A percentile compares a stretch with the other conserved stretches of the same genome.
These are phyloP conservation scores for Ia io DNA, from an alignment of 2,113 vertebrate genomes.

Conservation along the genomic window DNA sequence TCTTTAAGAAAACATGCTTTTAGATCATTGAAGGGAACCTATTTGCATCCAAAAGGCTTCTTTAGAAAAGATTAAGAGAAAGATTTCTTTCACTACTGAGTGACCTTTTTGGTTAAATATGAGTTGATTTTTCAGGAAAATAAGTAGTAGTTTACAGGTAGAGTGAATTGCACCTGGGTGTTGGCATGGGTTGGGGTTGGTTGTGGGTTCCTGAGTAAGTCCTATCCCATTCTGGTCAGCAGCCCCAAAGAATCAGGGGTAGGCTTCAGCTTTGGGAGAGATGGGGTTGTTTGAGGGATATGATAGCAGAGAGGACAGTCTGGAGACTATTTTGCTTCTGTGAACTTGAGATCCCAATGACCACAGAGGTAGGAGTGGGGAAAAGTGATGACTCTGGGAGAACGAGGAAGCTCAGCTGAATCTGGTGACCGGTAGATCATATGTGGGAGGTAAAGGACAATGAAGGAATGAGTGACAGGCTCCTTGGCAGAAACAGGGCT, in stretches of 20 bases:
- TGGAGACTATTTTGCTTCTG: not conserved
- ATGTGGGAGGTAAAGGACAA: not conserved
- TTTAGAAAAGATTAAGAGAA: not conserved
- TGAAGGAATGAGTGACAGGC: not conserved
- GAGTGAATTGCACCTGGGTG: not conserved
- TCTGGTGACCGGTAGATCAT: not conserved
- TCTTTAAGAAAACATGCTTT: not conserved
- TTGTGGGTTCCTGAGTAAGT: not conserved
- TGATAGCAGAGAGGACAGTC: not conserved
- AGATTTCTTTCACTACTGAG: not conserved
- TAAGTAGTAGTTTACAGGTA: not conserved
- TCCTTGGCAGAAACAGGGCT: not conserved
- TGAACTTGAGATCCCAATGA: not conserved
- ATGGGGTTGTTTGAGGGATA: not conserved
- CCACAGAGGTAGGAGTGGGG: not conserved
- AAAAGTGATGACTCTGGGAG: not conserved
- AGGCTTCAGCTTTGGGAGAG: not conserved
- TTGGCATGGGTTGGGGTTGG: not conserved
- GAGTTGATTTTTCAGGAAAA: not conserved
- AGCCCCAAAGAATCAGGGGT: not conserved
- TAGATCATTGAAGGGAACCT: not conserved
- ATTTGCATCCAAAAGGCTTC: not conserved
- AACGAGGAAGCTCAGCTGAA: not conserved
- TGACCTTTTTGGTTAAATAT: not conserved
- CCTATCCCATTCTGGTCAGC: not conserved